Conservation (phyloP, 2,888 invertebrate genomes). For the Lepidocyrtoides sp. region DNA sequence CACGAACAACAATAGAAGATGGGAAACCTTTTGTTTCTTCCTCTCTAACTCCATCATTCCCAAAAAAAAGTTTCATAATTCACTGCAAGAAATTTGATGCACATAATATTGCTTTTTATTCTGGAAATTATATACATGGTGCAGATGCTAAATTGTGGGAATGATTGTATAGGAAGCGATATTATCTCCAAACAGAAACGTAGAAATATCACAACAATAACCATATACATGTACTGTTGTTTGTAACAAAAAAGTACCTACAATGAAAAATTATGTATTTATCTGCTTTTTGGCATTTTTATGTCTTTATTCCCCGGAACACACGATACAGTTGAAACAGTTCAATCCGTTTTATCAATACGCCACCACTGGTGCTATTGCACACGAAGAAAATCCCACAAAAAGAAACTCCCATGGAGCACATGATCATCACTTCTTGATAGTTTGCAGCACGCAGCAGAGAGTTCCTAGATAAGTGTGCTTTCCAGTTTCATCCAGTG, state of each 20-base stretch:
- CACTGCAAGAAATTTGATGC: neutral
- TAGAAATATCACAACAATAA: too few relatives aligned
- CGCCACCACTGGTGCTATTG: neutral
- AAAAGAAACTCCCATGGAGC: neutral
- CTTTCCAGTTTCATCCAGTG: too few relatives aligned
- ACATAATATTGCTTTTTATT: neutral
- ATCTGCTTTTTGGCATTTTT: neutral
- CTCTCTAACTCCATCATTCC: neutral
- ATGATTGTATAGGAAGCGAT: neutral
- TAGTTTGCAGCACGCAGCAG: conserved; percentile 8
- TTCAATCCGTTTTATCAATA: conserved; percentile 15
- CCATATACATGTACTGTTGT: neutral
- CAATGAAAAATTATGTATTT: neutral
- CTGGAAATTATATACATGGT: neutral
- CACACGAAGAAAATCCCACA: neutral
- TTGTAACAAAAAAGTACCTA: neutral
- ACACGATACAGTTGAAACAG: neutral
- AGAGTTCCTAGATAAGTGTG: too few relatives aligned
- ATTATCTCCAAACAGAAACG: neutral
- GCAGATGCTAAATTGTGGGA: neutral
- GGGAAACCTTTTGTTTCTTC: conserved; percentile 4
- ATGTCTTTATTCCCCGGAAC: neutral
- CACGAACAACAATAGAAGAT: neutral
- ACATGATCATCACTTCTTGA: neutral
- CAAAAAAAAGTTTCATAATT: conserved; percentile 5